Conservation (phyloP, 2,888 invertebrate genomes). For the Pseudococcus longispinus region DNA sequence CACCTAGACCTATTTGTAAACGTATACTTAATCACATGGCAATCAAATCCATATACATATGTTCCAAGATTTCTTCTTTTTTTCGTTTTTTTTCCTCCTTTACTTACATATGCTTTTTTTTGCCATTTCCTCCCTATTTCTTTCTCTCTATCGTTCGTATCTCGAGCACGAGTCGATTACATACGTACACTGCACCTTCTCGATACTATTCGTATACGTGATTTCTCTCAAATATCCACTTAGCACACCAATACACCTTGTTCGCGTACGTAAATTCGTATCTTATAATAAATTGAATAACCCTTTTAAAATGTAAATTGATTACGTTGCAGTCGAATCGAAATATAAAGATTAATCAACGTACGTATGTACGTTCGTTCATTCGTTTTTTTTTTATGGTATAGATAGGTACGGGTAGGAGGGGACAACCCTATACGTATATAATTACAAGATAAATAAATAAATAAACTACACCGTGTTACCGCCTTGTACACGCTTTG, state of each 20-base stretch:
- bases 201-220: neutral
- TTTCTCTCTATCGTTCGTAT: neutral
- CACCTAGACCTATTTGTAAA: neutral
- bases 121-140: neutral
- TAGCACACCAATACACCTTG: neutral
- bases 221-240: neutral
- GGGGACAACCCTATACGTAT: neutral
- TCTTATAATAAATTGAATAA: constrained; percentile 37
- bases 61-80: neutral
- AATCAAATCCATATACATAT: too few species aligned
- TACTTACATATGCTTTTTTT: neutral
- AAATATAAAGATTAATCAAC: constrained; percentile 39
- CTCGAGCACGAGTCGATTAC: neutral
- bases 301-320: constrained; percentile 40
- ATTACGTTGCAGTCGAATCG: neutral
- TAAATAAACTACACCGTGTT: constrained; percentile 15
- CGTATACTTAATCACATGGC: neutral
- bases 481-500: neutral
- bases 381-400: neutral
- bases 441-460: constrained; percentile 43
- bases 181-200: neutral
- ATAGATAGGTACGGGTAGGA: neutral
- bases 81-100: neutral
- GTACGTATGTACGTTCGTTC: neutral
- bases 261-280: neutral